phyloP scores from a whole-genome alignment of 1,140 invertebrate species.

The Drosophila prosaltans region DNA sequence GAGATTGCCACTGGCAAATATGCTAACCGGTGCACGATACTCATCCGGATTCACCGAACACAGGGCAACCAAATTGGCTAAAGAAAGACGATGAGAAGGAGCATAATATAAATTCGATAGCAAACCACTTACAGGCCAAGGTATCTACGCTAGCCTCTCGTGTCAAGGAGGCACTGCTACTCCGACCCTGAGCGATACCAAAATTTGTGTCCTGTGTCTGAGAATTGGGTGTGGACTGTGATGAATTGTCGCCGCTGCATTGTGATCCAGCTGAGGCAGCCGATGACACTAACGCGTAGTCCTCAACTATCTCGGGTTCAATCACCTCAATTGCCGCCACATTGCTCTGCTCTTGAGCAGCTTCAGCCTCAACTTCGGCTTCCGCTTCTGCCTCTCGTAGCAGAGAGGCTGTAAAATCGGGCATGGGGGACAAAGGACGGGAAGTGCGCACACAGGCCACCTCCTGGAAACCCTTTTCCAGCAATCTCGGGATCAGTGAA shows the following conservation, averaged over 20 bases:
- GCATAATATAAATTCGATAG: not conserved
- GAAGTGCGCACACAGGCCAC: conserved; percentile 91
- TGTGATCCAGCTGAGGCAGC: conserved; percentile 70
- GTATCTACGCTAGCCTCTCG: conserved; percentile 87
- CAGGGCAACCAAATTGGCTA: conserved; percentile 68
- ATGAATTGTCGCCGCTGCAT: conserved; percentile 64
- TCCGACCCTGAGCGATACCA: not conserved
- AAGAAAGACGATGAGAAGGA: not conserved
- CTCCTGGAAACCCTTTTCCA: conserved; percentile 93
- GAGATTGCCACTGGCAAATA: conserved; percentile 96
- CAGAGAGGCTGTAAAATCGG: conserved; percentile 84
- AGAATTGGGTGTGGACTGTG: conserved; percentile 69
- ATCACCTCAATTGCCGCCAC: conserved; percentile 13
- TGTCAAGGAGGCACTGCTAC: conserved; percentile 84
- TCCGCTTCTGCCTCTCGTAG: conserved; percentile 70
- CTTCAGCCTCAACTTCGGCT: conserved; percentile 31
- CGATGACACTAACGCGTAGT: conserved; percentile 66
- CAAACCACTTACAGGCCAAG: conserved; percentile 84
- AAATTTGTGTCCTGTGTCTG: conserved; percentile 63
- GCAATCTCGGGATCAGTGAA: conserved; percentile 94
- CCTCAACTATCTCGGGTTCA: conserved; percentile 45
- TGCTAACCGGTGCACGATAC: conserved; percentile 93
- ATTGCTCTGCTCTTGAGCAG: conserved; percentile 27
- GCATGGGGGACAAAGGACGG: conserved; percentile 91
- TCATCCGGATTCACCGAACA: conserved; percentile 86